phyloP scores from a whole-genome alignment of 2,888 invertebrate genomes.

The Callosobruchus maculatus region DNA sequence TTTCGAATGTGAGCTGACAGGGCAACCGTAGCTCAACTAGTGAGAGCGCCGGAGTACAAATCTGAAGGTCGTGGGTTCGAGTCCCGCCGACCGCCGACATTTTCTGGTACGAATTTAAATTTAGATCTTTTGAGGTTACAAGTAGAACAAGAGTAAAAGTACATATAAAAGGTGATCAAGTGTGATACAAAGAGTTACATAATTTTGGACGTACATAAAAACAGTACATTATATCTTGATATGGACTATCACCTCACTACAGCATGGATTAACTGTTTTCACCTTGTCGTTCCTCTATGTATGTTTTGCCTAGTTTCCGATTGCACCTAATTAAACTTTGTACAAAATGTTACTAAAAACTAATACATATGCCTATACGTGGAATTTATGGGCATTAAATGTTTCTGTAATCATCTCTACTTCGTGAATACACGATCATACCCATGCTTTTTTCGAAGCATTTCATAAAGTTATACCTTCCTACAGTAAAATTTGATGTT shows the following conservation, averaged over 20 bases:
- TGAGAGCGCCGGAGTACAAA: too few species aligned
- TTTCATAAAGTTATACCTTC: too few species aligned
- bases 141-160: too few species aligned
- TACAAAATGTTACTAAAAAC: background rate
- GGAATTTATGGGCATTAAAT: background rate
- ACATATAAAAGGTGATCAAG: too few species aligned
- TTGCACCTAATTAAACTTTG: background rate
- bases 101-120: too few species aligned
- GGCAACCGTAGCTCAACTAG: too few species aligned
- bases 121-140: too few species aligned
- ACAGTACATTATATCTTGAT: background rate
- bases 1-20: too few species aligned
- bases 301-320: background rate
- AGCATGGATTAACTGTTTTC: background rate
- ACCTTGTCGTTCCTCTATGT: background rate
- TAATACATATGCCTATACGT: background rate
- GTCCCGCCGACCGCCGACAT: too few species aligned
- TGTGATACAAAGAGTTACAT: too few species aligned
- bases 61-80: too few species aligned
- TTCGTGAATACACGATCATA: background rate
- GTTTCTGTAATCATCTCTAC: background rate
- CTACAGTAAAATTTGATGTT: background rate
- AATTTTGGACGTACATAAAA: background rate
- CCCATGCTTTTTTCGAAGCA: background rate
- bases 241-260: background rate